Evolutionary conservation across 2,888 invertebrate genomes (phyloP), one percentile per base, ranked within the genome.

Genomic region (Chelonus formosanus): DNA sequence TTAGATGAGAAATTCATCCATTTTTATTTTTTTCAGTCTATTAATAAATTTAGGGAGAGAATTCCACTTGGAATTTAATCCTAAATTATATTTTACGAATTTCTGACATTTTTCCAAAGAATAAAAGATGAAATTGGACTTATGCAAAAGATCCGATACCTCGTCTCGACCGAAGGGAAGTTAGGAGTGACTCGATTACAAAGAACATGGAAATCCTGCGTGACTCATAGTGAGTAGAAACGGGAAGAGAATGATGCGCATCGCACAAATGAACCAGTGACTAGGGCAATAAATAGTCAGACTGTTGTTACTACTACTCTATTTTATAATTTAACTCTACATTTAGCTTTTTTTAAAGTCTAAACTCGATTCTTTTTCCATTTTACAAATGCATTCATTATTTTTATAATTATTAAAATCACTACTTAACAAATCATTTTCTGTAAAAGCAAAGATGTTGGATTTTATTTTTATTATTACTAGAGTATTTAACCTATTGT

Each of bases 241-340:
- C 34, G 6, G 34, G 32, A 7, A 59, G 31, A 55, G 53, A 20
- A 40, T 32, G 44, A 20, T 36, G 58, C 50, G 56, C 31, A 60
- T 66, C 59, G 48, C 59, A 62, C 43, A 43, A 55, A 65, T 60
- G 52, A 58, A 69, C 50, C 57, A 61, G 72, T 70, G 69, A 71
- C 68, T 67, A 63, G 65, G 65, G 63, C 59, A 56, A 65, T 66
- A 66, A 71, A 67, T 65, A 65, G 56, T 44, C 36, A 43, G 20
- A 20, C 20, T 20, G 48, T 34, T 36, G 40, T 6, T 43, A 36
- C n/a, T n/a, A 31, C 20, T 31, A 4, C 10, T 36, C 3, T 36
- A 3, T n/a, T 44, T 31, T 8, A 44, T 8, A 40, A 31, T 32
- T 44, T 48, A 10, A 61, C 20, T 20, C 20, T 20, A 20, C 20